phyloP scores from a whole-genome alignment of 2,797 vertebrate genomes.

The Siniperca undulata region DNA sequence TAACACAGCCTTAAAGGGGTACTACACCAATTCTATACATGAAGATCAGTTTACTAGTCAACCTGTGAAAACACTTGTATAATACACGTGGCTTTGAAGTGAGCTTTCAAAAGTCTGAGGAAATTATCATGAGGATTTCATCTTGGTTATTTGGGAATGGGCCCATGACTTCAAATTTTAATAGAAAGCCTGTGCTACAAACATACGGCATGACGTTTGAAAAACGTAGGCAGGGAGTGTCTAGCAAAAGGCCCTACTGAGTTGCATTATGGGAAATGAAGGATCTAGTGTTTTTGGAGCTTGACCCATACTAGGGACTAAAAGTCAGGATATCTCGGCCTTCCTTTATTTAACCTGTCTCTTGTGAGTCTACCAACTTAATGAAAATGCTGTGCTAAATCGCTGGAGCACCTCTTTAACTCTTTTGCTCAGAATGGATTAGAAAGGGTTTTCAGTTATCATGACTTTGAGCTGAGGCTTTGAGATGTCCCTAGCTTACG shows the following conservation, averaged over 20 bases:
- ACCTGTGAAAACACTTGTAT: neutral
- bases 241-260: neutral
- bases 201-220: neutral
- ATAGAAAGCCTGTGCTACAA: neutral
- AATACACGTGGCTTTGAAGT: neutral
- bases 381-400: neutral
- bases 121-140: neutral
- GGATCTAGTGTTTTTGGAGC: neutral
- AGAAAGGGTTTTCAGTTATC: neutral
- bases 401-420: neutral
- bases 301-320: neutral
- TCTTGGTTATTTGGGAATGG: neutral
- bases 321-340: neutral
- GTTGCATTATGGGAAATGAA: neutral
- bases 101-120: neutral
- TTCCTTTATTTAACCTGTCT: neutral
- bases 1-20: constrained; percentile 20
- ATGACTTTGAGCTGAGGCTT: constrained; percentile 4
- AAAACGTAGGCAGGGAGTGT: neutral
- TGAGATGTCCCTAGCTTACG: constrained; percentile 8
- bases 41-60: neutral
- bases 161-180: neutral
- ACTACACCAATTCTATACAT: neutral
- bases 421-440: constrained; percentile 1
- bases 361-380: neutral